phyloP scores from a whole-genome alignment of 2,113 vertebrate genomes.

The Laticauda colubrina region DNA sequence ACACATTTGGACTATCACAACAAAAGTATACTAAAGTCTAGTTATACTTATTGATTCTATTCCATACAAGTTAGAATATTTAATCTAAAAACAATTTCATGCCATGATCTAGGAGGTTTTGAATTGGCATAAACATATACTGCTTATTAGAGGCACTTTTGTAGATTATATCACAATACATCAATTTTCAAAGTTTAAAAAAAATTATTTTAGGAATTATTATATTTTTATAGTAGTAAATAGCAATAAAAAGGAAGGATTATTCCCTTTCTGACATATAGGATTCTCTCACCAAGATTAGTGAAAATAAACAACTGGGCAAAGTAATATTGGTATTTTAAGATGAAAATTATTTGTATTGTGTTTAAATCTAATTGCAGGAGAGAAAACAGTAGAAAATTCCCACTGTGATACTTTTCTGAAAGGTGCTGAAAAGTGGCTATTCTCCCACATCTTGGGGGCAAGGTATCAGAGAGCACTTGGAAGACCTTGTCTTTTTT shows the following conservation, averaged over 20 bases:
- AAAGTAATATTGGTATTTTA: not conserved
- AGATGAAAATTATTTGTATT: not conserved
- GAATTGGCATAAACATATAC: not conserved
- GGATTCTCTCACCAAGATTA: not conserved
- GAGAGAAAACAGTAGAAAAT: not conserved
- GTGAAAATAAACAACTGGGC: not conserved
- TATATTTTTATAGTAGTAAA: not conserved
- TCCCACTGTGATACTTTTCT: not conserved
- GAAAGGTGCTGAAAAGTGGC: not conserved
- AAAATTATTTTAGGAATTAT: not conserved
- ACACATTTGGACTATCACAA: not conserved
- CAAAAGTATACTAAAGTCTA: not conserved
- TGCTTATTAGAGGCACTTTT: not conserved
- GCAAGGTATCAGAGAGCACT: not conserved
- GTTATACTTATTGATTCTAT: not conserved
- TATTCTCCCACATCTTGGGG: not conserved
- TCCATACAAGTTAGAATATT: not conserved
- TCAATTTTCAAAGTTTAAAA: not conserved
- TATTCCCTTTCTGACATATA: not conserved
- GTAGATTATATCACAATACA: not conserved
- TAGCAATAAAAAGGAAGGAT: not conserved
- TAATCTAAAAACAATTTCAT: not conserved
- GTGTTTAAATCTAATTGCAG: not conserved
- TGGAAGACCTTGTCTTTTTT: not conserved
- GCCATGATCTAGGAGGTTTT: not conserved